Evolutionary conservation across 2,113 vertebrate genomes (phyloP).

Genomic region (Myotis lucifugus): DNA sequence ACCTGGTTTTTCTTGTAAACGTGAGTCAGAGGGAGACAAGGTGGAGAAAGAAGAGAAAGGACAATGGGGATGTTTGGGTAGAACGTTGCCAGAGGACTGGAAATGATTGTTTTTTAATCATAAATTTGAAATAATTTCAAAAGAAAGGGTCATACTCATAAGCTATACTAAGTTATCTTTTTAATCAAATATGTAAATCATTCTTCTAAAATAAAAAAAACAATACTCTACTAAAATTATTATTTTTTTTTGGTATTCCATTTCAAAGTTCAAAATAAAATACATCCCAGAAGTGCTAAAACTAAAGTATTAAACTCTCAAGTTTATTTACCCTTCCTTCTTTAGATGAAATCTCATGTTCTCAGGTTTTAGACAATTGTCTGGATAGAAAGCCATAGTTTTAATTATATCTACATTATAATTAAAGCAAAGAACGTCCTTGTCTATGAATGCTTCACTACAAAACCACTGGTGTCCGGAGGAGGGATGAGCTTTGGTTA

Average conservation of each 20-base stretch:
- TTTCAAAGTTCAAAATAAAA: not conserved
- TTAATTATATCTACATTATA: not conserved
- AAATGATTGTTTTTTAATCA: conserved; percentile 3
- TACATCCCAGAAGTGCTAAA: not conserved
- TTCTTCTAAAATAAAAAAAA: conserved; percentile 20
- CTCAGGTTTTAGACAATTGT: not conserved
- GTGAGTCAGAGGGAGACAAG: not conserved
- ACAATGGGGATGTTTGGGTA: not conserved
- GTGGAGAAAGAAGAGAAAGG: not conserved
- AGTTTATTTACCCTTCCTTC: not conserved
- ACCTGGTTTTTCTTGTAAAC: conserved; percentile 21
- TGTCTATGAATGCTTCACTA: not conserved
- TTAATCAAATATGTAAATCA: not conserved
- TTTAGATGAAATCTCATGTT: not conserved
- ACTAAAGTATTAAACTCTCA: not conserved
- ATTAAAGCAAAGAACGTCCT: not conserved
- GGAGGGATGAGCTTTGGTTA: not conserved
- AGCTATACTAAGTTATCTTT: not conserved
- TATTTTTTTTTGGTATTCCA: not conserved
- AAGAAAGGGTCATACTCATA: not conserved
- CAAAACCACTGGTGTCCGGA: not conserved
- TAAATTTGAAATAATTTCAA: conserved; percentile 34
- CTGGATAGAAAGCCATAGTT: not conserved
- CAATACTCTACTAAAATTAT: conserved; percentile 9
- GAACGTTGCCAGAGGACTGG: not conserved